Percentiles rank a stretch among this genome's conserved stretches.
These are phyloP conservation scores for Spondyliosoma cantharus DNA, from an alignment of 2,797 vertebrate species.

Conservation along the genomic window DNA sequence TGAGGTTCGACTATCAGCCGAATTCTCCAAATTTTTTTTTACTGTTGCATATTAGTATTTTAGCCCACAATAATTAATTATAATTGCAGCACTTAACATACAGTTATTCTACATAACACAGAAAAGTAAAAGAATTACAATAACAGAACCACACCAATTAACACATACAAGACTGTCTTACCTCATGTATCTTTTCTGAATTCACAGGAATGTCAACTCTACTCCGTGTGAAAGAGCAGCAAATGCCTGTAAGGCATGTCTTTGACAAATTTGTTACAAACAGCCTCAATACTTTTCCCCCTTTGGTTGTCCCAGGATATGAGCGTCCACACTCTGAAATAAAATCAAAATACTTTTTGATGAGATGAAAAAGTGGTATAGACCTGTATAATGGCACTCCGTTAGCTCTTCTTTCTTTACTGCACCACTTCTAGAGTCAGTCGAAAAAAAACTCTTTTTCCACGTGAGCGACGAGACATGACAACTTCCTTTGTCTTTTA, in stretches of 20 bases:
- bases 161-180: slow-evolving; percentile 57
- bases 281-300: slow-evolving; percentile 79
- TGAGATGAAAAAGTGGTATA: not conserved
- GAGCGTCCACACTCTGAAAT: slow-evolving; percentile 86
- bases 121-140: not conserved
- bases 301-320: slow-evolving; percentile 78
- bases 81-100: not conserved
- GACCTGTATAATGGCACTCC: not conserved
- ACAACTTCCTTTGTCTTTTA: no score
- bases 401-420: no score
- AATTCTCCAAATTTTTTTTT: no score
- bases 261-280: slow-evolving; percentile 77
- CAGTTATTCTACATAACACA: not conserved
- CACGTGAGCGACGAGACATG: no score
- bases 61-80: not conserved
- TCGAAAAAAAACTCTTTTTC: no score
- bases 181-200: slow-evolving; percentile 84
- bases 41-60: not conserved
- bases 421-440: no score
- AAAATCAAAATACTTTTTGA: slow-evolving; percentile 37
- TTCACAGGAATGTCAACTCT: slow-evolving; percentile 77
- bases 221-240: slow-evolving; percentile 82
- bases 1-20: no score
- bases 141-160: slow-evolving; percentile 9
- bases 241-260: slow-evolving; percentile 76